Evolutionary conservation across 2,888 invertebrate genomes (phyloP), one percentile per base, ranked within the genome.

Genomic region (Sinotaia quadrata): DNA sequence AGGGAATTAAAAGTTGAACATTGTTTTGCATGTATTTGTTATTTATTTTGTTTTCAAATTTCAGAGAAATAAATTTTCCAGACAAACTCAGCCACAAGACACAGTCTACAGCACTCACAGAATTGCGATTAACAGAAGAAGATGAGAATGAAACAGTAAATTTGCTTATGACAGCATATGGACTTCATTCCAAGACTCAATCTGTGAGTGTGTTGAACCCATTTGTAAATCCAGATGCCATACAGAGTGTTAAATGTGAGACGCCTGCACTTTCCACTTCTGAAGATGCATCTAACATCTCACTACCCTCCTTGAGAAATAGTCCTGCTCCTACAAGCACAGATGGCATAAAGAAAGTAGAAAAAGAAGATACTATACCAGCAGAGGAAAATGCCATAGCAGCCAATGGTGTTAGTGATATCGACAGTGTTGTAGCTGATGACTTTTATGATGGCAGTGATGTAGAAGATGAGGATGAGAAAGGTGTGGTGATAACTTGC

Each of bases 41-140:
- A n/a, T n/a, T n/a, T n/a, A n/a, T n/a, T n/a, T n/a, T n/a, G n/a
- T n/a, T n/a, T n/a, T n/a, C n/a, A n/a, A n/a, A 12, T n/a, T 21
- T 29, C 61, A 75, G 75, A 59, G 75, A 75, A 44, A 72, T 74
- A 49, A 21, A 36, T 0, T 68, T 74, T 58, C 71, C 71, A 21
- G 61, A 63, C 24, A 44, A 29, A 21, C 41, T 69, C 21, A 63
- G 67, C 41, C 69, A 60, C 29, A 62, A 52, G 24, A 67, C n/a
- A 12, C 59, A 59, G 12, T 4, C 24, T 24, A 18, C 27, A 21
- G 27, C 21, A 21, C 24, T 5, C 21, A 56, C 65, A 44, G 65
- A 65, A 44, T 18, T 65, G 21, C 31, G 54, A 18, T 29, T 65
- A 33, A 41, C 44, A 29, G 65, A 65, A 18, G 47, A 56, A 5